phyloP scores from a whole-genome alignment of 1,140 invertebrate species.

The Platorchestia sp. region DNA sequence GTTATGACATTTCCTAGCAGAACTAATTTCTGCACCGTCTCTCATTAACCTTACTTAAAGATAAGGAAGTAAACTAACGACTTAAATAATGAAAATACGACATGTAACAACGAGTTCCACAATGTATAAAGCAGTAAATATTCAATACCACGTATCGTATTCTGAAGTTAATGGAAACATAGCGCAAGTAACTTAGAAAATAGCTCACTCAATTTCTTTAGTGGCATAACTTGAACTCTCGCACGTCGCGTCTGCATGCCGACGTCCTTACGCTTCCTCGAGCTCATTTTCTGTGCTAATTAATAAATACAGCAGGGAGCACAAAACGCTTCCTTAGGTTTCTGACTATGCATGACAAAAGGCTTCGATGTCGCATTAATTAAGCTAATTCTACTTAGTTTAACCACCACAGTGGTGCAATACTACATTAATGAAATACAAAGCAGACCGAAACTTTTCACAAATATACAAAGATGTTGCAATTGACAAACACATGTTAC shows the following conservation, averaged over 20 bases:
- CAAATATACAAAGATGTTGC: background rate
- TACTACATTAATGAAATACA: background rate
- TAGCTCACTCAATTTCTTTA: background rate
- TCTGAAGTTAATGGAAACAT: background rate
- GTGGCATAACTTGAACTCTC: background rate
- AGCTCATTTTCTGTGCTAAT: too few species aligned
- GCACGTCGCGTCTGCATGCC: too few species aligned
- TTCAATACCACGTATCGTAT: background rate
- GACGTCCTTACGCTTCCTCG: background rate
- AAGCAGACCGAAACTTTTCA: background rate
- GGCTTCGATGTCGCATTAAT: background rate
- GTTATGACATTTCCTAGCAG: background rate
- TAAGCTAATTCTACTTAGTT: background rate
- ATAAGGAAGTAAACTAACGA: background rate
- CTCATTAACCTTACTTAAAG: background rate
- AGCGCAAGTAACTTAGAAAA: background rate
- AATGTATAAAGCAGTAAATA: background rate
- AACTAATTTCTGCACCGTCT: background rate
- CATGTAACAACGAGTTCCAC: background rate
- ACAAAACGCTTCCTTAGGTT: too few species aligned
- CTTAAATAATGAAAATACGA: background rate
- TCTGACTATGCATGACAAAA: too few species aligned
- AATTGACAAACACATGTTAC: background rate
- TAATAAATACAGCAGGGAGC: too few species aligned
- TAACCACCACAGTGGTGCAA: background rate